Percentiles rank a stretch among this genome's conserved stretches.
Conservation (phyloP, 1,140 invertebrate genomes). For the Galleria mellonella region DNA sequence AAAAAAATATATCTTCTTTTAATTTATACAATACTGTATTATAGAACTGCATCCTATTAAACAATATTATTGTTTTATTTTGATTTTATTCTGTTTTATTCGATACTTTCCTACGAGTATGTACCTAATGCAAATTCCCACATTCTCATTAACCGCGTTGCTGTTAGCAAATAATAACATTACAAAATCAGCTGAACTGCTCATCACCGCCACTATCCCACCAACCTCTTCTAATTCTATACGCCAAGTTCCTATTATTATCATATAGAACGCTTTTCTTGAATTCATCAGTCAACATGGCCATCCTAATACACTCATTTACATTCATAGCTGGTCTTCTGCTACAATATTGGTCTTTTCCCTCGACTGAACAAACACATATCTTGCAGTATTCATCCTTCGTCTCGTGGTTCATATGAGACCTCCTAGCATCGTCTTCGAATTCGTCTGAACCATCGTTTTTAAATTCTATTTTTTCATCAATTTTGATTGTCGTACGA, state of each 20-base stretch:
- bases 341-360: constrained; percentile 46
- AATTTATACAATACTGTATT: no score
- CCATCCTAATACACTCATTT: constrained; percentile 50
- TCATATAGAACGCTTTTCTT: constrained; percentile 30
- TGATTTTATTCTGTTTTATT: no score
- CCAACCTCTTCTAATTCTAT: constrained; percentile 52
- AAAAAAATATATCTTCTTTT: no score
- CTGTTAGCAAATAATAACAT: no score
- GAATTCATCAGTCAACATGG: constrained; percentile 20
- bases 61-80: no score
- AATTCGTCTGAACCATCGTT: constrained; percentile 9
- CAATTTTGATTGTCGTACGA: constrained; percentile 37
- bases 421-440: constrained; percentile 20
- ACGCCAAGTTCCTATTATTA: constrained; percentile 32
- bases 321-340: constrained; percentile 43
- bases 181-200: constrained; percentile 4
- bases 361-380: constrained; percentile 51
- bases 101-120: no score
- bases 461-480: constrained; percentile 9
- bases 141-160: no score
- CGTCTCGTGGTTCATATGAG: constrained; percentile 30
- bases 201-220: background rate
- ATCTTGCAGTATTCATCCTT: constrained; percentile 38
- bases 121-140: no score
- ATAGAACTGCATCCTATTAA: no score